These are phyloP conservation scores for Ernsta delagoae DNA, from an alignment of 2,888 invertebrate species.

Conservation along the genomic window DNA sequence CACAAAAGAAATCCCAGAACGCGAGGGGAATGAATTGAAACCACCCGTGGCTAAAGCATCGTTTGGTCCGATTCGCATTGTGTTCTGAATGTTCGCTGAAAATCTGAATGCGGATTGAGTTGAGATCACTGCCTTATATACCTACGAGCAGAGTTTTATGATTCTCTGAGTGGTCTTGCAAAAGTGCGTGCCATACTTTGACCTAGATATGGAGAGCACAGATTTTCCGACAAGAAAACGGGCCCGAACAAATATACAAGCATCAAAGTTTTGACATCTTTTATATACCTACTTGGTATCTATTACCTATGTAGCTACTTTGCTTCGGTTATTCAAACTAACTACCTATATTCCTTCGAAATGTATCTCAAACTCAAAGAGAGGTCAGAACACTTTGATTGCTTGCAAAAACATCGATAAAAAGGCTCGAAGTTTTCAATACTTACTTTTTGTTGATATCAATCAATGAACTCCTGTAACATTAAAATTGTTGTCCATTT, in stretches of 20 bases:
- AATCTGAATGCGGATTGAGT: constrained; percentile 1
- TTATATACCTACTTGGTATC: neutral
- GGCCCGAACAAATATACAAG: constrained; percentile 5
- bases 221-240: constrained; percentile 12
- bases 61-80: constrained; percentile 10
- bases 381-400: constrained; percentile 8
- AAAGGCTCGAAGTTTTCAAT: constrained; percentile 4
- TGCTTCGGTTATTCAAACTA: neutral
- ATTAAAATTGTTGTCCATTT: neutral
- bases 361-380: neutral
- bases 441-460: constrained; percentile 10
- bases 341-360: neutral
- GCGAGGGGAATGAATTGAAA: constrained; percentile 20
- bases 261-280: constrained; percentile 6
- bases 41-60: neutral
- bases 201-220: constrained; percentile 20
- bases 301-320: too few relatives aligned
- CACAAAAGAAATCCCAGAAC: constrained; percentile 6
- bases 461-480: constrained; percentile 4
- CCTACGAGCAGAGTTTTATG: constrained; percentile 12
- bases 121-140: constrained; percentile 19
- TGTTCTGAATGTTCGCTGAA: constrained; percentile 19
- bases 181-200: constrained; percentile 22
- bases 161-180: constrained; percentile 21
- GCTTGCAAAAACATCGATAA: constrained; percentile 3